A percentile compares a stretch with the other conserved stretches of the same genome.
phyloP scores from a whole-genome alignment of 2,888 invertebrate genomes.

The Acanthoscelides obtectus region DNA sequence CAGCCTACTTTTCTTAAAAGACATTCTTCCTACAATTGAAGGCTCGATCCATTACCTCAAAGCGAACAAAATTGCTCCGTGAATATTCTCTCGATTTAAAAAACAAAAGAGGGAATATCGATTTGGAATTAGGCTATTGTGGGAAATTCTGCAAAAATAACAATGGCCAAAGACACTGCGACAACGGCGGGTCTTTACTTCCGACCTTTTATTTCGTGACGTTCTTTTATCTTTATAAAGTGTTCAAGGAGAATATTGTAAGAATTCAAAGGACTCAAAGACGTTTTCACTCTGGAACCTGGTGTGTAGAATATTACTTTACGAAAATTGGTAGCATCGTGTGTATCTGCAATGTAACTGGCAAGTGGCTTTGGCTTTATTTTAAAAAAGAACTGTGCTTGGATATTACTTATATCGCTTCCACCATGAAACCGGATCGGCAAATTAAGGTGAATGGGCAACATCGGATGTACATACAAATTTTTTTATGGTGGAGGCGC shows the following conservation, averaged over 20 bases:
- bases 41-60: neutral
- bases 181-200: slow-evolving; percentile 25
- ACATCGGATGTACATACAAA: too few species aligned
- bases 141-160: slow-evolving; percentile 33
- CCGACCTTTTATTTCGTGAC: slow-evolving; percentile 29
- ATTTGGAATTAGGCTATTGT: slow-evolving; percentile 34
- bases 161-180: slow-evolving; percentile 34
- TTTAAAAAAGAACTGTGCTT: too few species aligned
- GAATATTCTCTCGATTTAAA: neutral
- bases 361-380: too few species aligned
- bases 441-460: too few species aligned
- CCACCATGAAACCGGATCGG: too few species aligned
- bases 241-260: slow-evolving; percentile 15
- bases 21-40: too few species aligned
- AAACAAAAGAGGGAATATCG: slow-evolving; percentile 24
- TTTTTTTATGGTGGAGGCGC: too few species aligned
- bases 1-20: too few species aligned
- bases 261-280: slow-evolving; percentile 13
- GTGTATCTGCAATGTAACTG: too few species aligned
- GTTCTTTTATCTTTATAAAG: slow-evolving; percentile 23
- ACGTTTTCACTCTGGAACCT: neutral
- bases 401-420: too few species aligned
- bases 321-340: too few species aligned
- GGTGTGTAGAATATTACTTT: too few species aligned
- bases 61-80: neutral